These are phyloP conservation scores for Eucera pruinosa DNA, from an alignment of 2,888 invertebrate species.

Conservation along the genomic window DNA sequence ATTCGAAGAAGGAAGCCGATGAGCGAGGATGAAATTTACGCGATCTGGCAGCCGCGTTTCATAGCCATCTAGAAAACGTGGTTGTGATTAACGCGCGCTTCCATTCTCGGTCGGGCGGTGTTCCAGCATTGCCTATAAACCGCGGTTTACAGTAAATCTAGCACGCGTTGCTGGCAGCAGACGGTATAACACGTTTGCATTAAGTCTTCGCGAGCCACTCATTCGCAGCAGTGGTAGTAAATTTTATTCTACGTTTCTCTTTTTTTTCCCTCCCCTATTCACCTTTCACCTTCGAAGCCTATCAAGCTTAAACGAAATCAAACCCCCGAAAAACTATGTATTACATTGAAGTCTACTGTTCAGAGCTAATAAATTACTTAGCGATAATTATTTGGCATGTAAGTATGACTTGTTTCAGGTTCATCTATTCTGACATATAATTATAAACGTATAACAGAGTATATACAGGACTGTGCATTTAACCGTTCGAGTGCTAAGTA, in stretches of 20 bases:
- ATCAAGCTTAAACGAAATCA: slow-evolving; percentile 5
- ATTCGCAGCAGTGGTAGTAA: slow-evolving; percentile 39
- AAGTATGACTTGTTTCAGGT: too few relatives aligned
- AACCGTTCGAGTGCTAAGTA: too few relatives aligned
- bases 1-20: slow-evolving; percentile 18
- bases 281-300: slow-evolving; percentile 12
- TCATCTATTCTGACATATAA: too few relatives aligned
- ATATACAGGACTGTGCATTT: too few relatives aligned
- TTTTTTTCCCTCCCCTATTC: slow-evolving; percentile 12
- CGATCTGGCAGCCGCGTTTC: slow-evolving; percentile 50
- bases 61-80: slow-evolving; percentile 49
- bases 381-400: too few relatives aligned
- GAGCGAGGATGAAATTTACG: slow-evolving; percentile 55
- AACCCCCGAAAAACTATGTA: background rate
- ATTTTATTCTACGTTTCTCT: slow-evolving; percentile 53
- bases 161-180: slow-evolving; percentile 62
- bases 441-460: too few relatives aligned
- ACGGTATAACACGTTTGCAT: slow-evolving; percentile 59
- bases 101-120: slow-evolving; percentile 60
- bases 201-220: slow-evolving; percentile 54
- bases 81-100: slow-evolving; percentile 59
- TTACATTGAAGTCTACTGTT: slow-evolving; percentile 59
- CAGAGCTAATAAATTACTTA: too few relatives aligned
- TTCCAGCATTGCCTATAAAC: slow-evolving; percentile 67
- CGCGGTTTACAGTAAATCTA: slow-evolving; percentile 69